Evolutionary conservation across 2,888 invertebrate genomes (phyloP).

Genomic region (Conus canariensis): DNA sequence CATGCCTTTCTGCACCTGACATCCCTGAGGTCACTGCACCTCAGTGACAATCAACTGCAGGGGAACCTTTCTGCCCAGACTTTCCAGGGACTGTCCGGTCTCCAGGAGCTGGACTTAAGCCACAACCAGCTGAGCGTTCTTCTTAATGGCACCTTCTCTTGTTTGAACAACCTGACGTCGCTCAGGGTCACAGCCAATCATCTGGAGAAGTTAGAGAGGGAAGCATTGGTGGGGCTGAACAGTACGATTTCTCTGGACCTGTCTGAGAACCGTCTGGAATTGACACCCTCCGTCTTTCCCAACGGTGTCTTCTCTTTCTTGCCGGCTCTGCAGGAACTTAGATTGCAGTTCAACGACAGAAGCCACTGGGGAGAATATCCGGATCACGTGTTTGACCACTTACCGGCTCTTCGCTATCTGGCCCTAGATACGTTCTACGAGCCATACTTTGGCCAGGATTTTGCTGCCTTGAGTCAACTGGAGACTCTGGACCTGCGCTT

Average conservation of each 20-base stretch:
- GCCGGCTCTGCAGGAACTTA: neutral
- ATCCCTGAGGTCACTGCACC: conserved; percentile 27
- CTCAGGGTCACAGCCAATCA: neutral
- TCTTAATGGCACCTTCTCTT: conserved; percentile 4
- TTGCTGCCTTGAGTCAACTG: neutral
- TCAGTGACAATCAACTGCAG: conserved; percentile 32
- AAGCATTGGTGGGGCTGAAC: neutral
- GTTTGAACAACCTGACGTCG: neutral
- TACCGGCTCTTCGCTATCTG: neutral
- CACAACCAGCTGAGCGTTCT: conserved; percentile 34
- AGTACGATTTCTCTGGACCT: neutral
- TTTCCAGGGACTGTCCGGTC: neutral
- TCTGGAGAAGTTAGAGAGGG: neutral
- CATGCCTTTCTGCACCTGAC: neutral
- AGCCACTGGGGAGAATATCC: neutral
- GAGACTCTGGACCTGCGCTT: neutral
- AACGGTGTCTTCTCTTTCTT: neutral
- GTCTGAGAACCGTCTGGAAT: neutral
- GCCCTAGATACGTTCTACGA: conserved; percentile 14
- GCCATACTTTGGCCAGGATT: neutral
- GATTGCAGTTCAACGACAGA: neutral
- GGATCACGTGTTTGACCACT: neutral
- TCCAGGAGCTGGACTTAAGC: conserved; percentile 22
- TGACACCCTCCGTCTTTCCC: neutral
- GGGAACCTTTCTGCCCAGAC: neutral